These are phyloP conservation scores for Bombus polaris DNA, from an alignment of 1,140 invertebrate genomes.

Conservation along the genomic window DNA sequence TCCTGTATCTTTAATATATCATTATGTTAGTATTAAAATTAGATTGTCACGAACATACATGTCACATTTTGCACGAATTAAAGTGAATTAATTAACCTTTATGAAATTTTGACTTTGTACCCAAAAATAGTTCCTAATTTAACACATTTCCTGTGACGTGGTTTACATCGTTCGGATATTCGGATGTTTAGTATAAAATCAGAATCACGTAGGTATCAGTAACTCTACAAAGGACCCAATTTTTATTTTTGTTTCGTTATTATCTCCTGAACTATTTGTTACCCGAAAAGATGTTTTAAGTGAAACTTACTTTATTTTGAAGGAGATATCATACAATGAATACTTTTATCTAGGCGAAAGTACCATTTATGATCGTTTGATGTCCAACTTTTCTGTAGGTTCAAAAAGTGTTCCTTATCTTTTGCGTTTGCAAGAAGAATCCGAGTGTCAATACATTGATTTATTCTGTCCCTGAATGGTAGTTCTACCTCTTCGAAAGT, in stretches of 20 bases:
- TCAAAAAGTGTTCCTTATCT: neutral
- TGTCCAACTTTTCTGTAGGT: neutral
- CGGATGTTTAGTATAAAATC: neutral
- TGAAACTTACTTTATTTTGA: neutral
- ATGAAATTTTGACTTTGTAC: neutral
- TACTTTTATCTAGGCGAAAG: neutral
- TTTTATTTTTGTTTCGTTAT: neutral
- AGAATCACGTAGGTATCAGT: neutral
- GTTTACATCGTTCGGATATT: neutral
- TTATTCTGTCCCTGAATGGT: slow-evolving; percentile 6
- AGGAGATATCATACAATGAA: neutral
- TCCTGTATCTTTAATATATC: neutral
- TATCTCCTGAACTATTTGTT: neutral
- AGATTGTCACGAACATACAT: neutral
- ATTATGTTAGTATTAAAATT: neutral
- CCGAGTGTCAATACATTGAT: neutral
- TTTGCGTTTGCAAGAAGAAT: neutral
- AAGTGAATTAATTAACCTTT: neutral
- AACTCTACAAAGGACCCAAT: neutral
- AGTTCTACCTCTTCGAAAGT: neutral
- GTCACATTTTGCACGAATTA: neutral
- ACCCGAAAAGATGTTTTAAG: neutral
- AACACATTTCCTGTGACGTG: neutral
- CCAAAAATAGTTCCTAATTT: neutral
- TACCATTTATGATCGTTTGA: neutral